Percentiles rank a stretch among this genome's conserved stretches.
phyloP scores from a whole-genome alignment of 1,140 invertebrate genomes.

The Grapholita molesta region DNA sequence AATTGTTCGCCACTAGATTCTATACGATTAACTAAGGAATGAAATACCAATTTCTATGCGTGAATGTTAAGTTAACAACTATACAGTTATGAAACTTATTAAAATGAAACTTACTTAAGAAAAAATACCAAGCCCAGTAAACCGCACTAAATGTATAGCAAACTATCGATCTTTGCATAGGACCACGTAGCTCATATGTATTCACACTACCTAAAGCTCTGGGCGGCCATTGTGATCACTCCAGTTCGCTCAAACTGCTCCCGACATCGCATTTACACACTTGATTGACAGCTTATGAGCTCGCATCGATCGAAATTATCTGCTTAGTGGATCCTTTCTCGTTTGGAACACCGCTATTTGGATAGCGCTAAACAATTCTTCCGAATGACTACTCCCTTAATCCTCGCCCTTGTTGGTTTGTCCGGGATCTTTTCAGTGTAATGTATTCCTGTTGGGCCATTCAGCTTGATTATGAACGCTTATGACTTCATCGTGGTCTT shows the following conservation, averaged over 20 bases:
- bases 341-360: slow-evolving; percentile 62
- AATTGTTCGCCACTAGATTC: not conserved
- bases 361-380: slow-evolving; percentile 75
- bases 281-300: slow-evolving; percentile 65
- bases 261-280: slow-evolving; percentile 31
- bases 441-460: slow-evolving; percentile 57
- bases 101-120: too few relatives aligned
- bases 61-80: too few relatives aligned
- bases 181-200: not conserved
- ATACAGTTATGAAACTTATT: too few relatives aligned
- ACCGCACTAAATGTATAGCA: not conserved
- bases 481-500: slow-evolving; percentile 40
- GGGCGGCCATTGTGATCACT: not conserved
- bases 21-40: not conserved
- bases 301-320: slow-evolving; percentile 62
- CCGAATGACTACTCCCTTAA: slow-evolving; percentile 62
- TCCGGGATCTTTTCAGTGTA: slow-evolving; percentile 39
- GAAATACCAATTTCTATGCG: not conserved
- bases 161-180: not conserved
- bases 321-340: slow-evolving; percentile 65
- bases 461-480: slow-evolving; percentile 61
- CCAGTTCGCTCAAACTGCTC: not conserved
- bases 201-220: not conserved
- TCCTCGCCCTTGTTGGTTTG: slow-evolving; percentile 50
- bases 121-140: too few relatives aligned